Evolutionary conservation across 1,140 invertebrate species (phyloP).

Genomic region (Galendromus occidentalis): DNA sequence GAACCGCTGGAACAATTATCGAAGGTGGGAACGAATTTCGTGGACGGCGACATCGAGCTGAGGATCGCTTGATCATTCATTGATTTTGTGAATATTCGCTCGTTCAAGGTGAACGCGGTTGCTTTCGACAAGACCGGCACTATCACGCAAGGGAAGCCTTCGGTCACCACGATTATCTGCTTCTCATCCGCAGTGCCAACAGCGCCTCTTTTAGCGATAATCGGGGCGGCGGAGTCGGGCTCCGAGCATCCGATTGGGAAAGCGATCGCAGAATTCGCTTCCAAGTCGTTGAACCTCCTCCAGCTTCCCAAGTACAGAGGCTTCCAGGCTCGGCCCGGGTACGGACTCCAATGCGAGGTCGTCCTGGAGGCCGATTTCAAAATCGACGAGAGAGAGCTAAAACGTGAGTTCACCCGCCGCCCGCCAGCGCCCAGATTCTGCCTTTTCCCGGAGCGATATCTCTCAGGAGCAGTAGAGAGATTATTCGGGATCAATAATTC

Average conservation of each 20-base stretch:
- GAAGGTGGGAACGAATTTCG: background rate
- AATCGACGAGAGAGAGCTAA: too few species aligned
- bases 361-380: background rate
- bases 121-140: constrained; percentile 99
- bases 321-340: background rate
- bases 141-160: constrained; percentile 70
- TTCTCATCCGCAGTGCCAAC: constrained; percentile 27
- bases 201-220: constrained; percentile 37
- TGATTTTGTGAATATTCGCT: background rate
- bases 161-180: constrained; percentile 49
- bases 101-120: constrained; percentile 54
- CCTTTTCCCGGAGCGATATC: too few species aligned
- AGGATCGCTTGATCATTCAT: background rate
- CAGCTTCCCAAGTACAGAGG: background rate
- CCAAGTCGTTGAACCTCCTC: constrained; percentile 22
- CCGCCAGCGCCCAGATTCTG: too few species aligned
- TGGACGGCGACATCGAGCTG: background rate
- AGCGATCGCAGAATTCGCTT: constrained; percentile 75
- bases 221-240: constrained; percentile 73
- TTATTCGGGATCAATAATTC: too few species aligned
- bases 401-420: too few species aligned
- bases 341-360: background rate
- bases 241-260: constrained; percentile 92
- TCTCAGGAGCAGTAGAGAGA: too few species aligned
- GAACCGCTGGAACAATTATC: constrained; percentile 55